Base-by-base conservation (phyloP, 1,140 invertebrate genomes). In the Triops cancriformis region DNA sequence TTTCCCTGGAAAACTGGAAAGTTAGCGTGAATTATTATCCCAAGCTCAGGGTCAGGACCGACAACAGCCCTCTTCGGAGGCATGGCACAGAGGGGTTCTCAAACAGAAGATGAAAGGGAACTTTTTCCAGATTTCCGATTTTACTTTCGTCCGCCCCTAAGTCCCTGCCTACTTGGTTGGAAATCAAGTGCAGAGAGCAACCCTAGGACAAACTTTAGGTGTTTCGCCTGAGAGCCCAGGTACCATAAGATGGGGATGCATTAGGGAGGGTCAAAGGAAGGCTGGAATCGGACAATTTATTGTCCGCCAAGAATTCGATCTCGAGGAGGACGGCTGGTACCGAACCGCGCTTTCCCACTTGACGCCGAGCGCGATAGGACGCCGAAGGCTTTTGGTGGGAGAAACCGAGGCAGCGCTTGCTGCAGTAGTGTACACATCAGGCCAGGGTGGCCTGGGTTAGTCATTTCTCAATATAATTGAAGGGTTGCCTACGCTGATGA, bases 271-370 rank as follows among this genome's bases (percentile, higher is more conserved):
- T 64, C 6, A 18, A n/a, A 23, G 5, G 51, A 18, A 37, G 31
- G 51, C 51, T n/a, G 23, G 14, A 23, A 64, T 64, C 51, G 51
- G 51, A 64, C 51, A 64, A 64, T 64, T 64, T 64, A 64, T 64
- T 64, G 51, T 64, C 23, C 51, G 14, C 9, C 3, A 64, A 64
- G 14, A 64, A 64, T 64, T 9, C 51, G 51, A 64, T 64, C 23
- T n/a, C 10, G 51, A 9, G 2, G 51, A 64, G 51, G 51, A 64
- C 51, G 51, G 51, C 51, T 64, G 51, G 51, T n/a, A 64, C 23
- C 31, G 23, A 4, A 64, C 51, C 18, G 51, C 18, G 43, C 23
- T 23, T 23, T n/a, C 14, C 18, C 14, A 23, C 23, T 23, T 23
- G 51, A 64, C 5, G 14, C 14, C 23, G 3, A 6, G 14, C 51